Evolutionary conservation across 2,797 vertebrate genomes (phyloP).

Genomic region (Apogon hyalosoma): DNA sequence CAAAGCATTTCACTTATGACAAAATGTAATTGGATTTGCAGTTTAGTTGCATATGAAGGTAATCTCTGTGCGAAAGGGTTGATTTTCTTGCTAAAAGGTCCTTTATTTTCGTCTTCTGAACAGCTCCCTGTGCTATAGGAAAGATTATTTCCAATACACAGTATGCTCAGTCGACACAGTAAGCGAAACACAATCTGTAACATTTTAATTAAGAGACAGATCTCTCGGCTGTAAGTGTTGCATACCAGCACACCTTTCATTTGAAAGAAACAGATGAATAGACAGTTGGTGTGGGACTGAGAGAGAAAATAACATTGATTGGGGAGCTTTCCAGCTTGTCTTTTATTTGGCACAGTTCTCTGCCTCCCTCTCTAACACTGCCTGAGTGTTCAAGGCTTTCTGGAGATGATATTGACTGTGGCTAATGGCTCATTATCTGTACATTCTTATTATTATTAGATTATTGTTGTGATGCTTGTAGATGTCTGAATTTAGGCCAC

Average conservation of each 20-base stretch:
- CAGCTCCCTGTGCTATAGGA: slow-evolving; percentile 57
- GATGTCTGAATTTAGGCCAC: slow-evolving; percentile 50
- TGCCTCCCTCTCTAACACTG: slow-evolving; percentile 72
- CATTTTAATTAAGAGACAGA: slow-evolving; percentile 80
- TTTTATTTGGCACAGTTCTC: slow-evolving; percentile 81
- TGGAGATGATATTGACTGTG: slow-evolving; percentile 78
- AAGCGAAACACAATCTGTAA: slow-evolving; percentile 76
- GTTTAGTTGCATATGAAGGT: too few species aligned
- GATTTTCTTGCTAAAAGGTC: slow-evolving; percentile 48
- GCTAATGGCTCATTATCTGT: slow-evolving; percentile 81
- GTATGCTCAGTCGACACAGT: slow-evolving; percentile 63
- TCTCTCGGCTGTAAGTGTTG: slow-evolving; percentile 73
- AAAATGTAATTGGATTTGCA: too few species aligned
- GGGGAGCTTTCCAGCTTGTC: slow-evolving; percentile 83
- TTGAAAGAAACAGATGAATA: slow-evolving; percentile 84
- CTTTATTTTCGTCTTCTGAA: slow-evolving; percentile 67
- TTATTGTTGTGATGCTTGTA: slow-evolving; percentile 62
- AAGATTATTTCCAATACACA: slow-evolving; percentile 68
- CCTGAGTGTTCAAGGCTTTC: slow-evolving; percentile 76
- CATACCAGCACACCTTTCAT: slow-evolving; percentile 83
- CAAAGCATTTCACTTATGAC: too few species aligned
- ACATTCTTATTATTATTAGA: slow-evolving; percentile 70
- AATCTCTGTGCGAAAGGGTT: too few species aligned
- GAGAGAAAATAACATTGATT: slow-evolving; percentile 82
- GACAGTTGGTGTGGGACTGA: slow-evolving; percentile 83